phyloP scores from a whole-genome alignment of 2,113 vertebrate species.

The Echinops telfairi region DNA sequence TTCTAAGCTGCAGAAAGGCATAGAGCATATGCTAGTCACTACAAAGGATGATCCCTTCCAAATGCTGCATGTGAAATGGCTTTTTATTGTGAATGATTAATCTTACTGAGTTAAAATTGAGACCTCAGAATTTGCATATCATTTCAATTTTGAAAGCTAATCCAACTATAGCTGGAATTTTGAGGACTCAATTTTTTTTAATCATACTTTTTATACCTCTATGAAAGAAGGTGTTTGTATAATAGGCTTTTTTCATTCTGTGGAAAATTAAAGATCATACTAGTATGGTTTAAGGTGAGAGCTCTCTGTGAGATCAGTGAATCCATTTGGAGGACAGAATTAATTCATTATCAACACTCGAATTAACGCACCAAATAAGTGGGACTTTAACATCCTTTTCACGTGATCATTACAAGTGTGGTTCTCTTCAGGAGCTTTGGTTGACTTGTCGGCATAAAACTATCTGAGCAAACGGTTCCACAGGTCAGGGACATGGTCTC shows the following conservation, averaged over 20 bases:
- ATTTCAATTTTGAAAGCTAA: conserved; percentile 48
- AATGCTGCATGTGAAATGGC: conserved; percentile 6
- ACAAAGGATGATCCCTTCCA: background rate
- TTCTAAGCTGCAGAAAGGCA: conserved; percentile 46
- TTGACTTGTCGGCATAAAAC: background rate
- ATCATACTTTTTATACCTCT: background rate
- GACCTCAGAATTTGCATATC: conserved; percentile 36
- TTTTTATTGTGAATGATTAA: conserved; percentile 56
- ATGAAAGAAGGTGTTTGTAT: background rate
- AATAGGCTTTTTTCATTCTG: conserved; percentile 3
- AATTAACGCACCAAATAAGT: conserved; percentile 12
- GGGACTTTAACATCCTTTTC: background rate
- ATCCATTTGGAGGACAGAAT: conserved; percentile 27
- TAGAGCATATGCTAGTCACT: conserved; percentile 27
- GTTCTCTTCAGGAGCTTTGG: conserved; percentile 6
- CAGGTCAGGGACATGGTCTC: background rate
- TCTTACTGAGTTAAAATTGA: conserved; percentile 37
- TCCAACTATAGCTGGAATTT: conserved; percentile 13
- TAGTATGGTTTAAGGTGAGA: conserved; percentile 21
- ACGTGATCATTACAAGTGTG: background rate
- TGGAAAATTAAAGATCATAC: conserved; percentile 46
- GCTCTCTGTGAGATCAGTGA: background rate
- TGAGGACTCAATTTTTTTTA: conserved; percentile 41
- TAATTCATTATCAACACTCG: conserved; percentile 38
- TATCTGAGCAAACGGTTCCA: background rate